phyloP scores from a whole-genome alignment of 1,140 invertebrate species.

The Gonatopus flavifemur region DNA sequence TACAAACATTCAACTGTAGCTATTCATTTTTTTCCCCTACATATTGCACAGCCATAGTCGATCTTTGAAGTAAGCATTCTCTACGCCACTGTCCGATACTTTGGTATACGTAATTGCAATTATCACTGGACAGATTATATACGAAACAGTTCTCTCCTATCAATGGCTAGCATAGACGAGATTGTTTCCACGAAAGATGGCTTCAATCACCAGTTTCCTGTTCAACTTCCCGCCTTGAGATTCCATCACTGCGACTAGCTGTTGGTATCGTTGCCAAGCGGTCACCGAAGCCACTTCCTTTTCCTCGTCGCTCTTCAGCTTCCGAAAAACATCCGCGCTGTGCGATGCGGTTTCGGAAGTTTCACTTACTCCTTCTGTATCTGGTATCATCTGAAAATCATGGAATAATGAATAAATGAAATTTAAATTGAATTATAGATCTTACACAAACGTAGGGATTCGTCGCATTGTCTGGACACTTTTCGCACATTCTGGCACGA shows the following conservation, averaged over 20 bases:
- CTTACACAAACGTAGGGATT: no score
- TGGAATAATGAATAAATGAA: slow-evolving; percentile 1
- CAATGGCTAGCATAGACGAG: slow-evolving; percentile 36
- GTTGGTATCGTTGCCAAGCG: slow-evolving; percentile 45
- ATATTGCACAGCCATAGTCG: no score
- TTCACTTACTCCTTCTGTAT: slow-evolving; percentile 30
- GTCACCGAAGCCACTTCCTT: slow-evolving; percentile 38
- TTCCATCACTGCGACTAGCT: slow-evolving; percentile 37
- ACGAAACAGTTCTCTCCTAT: background rate
- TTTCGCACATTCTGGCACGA: background rate
- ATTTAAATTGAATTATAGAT: no score
- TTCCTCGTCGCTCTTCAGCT: slow-evolving; percentile 32
- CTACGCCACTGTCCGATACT: slow-evolving; percentile 17
- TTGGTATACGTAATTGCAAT: slow-evolving; percentile 20
- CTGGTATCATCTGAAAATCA: slow-evolving; percentile 39
- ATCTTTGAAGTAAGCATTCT: no score
- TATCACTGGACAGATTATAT: background rate
- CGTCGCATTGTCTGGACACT: no score
- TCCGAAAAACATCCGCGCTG: slow-evolving; percentile 22
- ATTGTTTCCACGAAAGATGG: slow-evolving; percentile 46
- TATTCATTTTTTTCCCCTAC: no score
- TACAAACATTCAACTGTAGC: no score
- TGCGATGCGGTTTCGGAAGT: slow-evolving; percentile 32
- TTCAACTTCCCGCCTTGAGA: slow-evolving; percentile 38
- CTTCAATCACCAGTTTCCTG: slow-evolving; percentile 39